phyloP scores from a whole-genome alignment of 2,113 vertebrate species.

The Callocephalon fimbriatum region DNA sequence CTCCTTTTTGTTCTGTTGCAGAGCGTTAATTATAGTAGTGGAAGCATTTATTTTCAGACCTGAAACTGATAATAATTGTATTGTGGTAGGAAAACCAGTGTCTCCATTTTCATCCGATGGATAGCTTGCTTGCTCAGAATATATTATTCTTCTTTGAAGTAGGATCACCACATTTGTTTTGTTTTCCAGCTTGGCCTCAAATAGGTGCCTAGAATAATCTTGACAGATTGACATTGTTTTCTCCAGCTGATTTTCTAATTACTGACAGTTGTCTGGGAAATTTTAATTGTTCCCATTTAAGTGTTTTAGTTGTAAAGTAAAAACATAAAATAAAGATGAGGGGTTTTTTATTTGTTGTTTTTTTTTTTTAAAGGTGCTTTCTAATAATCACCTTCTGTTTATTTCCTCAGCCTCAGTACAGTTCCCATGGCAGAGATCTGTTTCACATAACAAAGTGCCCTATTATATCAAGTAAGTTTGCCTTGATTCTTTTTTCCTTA shows the following conservation, averaged over 20 bases:
- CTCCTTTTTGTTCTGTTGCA: background rate
- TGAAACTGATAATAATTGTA: background rate
- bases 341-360: background rate
- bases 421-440: constrained; percentile 90
- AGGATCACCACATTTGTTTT: background rate
- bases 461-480: constrained; percentile 96
- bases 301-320: constrained; percentile 30
- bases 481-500: constrained; percentile 26
- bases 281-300: background rate
- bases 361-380: background rate
- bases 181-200: constrained; percentile 26
- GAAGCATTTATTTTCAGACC: background rate
- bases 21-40: background rate
- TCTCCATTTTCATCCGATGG: background rate
- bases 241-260: constrained; percentile 37
- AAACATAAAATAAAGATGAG: background rate
- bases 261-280: background rate
- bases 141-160: background rate
- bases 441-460: constrained; percentile 93
- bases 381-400: constrained; percentile 35
- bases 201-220: background rate
- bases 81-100: background rate
- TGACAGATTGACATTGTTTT: background rate
- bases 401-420: constrained; percentile 88
- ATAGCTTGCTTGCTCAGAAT: background rate